Evolutionary conservation across 1,140 invertebrate species (phyloP), one percentile per base, ranked within the genome.

Genomic region (Scaptodrosophila lebanonensis): DNA sequence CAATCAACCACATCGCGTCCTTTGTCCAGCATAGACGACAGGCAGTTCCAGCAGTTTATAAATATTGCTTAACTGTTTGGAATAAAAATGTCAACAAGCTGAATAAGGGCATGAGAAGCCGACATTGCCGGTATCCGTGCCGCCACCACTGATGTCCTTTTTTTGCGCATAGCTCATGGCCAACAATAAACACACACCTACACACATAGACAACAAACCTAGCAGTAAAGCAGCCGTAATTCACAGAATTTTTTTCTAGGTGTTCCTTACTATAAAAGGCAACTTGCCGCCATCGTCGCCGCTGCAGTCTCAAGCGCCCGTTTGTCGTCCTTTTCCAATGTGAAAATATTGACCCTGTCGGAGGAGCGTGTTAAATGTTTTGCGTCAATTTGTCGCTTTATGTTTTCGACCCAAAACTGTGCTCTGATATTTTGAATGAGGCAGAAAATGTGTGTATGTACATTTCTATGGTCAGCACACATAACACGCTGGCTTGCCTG

Each of bases 301-400:
- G 40, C 22, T 29, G 17, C 11, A n/a, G n/a, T n/a, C n/a, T n/a
- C n/a, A n/a, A n/a, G n/a, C 20, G 22, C 7, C 36, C n/a, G 22
- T 38, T 8, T 13, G n/a, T 32, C 18, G 20, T 17, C 38, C 17
- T 42, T 22, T 17, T 66, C 39, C 18, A 13, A 27, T 44, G 40
- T 17, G 11, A 22, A 25, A 38, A 42, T 58, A 60, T 65, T 68
- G 67, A 71, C 72, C 66, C 65, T 52, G 50, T 56, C 40, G 45
- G 48, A 27, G 25, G 44, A 43, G 53, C 54, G 72, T 66, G 72
- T 79, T 77, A 79, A 82, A 79, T 82, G 69, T 79, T 79, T 73
- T 79, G 75, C 75, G 66, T 75, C 75, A 79, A 79, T 79, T 82
- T 82, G 75, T 70, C 69, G 75, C 73, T 67, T 68, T 65, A 65